Base-by-base conservation (phyloP, 1,140 invertebrate species). In the Nasonia longicornis region DNA sequence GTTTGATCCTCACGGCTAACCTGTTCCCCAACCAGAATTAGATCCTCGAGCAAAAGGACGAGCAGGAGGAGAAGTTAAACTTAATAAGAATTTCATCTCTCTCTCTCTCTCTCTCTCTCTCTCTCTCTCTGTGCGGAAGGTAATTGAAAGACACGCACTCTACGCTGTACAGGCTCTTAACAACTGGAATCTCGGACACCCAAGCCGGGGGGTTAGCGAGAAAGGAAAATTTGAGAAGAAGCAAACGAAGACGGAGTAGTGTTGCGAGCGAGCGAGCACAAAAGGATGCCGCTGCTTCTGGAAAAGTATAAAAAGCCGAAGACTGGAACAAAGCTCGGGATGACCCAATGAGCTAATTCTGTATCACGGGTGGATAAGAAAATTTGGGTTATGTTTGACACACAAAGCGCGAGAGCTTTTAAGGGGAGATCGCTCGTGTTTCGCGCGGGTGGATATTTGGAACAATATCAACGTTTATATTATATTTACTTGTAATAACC, bases 331-430 rank as follows among this genome's bases (percentile, higher is more conserved):
- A 26, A 71, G 69, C 29, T 31, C 14, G 26, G 0, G 64, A 69
- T 77, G 76, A 77, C 76, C 76, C 45, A 78, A 78, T 78, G 77
- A n/a, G 67, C 77, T 76, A 63, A 71, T 35, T 71, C 45, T 69
- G 52, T 58, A n/a, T 11, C 3, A 26, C 11, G 70, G 70, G 20
- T 26, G 22, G 26, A 64, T 26, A 26, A 63, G 66, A 66, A 77
- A 77, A 66, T 35, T 20, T 64, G 2, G 74, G n/a, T 38, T 77
- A 70, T 22, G 16, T 38, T 38, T 38, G 67, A n/a, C 35, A 22
- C 4, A 22, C 14, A 48, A 16, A 16, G 4, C 45, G 14, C 2
- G 16, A n/a, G 52, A 58, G 52, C 20, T 58, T 58, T 20, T 58
- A 58, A 58, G 16, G n/a, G 20, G 3, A 58, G 45, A 48, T 48